These are phyloP conservation scores for Panthera uncia DNA, from an alignment of 2,113 vertebrate species.

Conservation along the genomic window DNA sequence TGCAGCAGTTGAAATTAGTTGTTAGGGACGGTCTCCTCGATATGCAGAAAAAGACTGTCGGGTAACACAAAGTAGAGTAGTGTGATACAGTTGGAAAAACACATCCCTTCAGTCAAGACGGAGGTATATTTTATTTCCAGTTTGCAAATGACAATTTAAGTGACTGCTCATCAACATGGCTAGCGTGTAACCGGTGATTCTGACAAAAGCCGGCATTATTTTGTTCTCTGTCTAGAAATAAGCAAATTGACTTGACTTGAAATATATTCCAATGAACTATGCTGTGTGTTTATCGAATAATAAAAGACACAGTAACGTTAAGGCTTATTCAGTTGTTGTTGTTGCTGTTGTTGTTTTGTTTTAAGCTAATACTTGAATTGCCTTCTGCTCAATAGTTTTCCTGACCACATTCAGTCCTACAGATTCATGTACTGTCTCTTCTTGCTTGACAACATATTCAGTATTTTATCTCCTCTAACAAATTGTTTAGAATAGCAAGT, in stretches of 20 bases:
- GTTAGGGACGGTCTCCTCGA: background rate
- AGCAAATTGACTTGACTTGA: background rate
- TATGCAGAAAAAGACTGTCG: background rate
- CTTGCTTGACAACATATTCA: conserved; percentile 46
- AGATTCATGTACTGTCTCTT: conserved; percentile 32
- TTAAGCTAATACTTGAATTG: conserved; percentile 52
- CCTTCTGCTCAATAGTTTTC: conserved; percentile 54
- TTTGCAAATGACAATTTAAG: background rate
- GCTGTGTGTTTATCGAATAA: conserved; percentile 3
- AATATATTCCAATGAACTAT: background rate
- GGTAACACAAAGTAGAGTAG: background rate
- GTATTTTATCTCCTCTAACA: conserved; percentile 50
- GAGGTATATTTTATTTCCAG: background rate
- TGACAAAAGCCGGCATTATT: background rate
- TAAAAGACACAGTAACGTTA: background rate
- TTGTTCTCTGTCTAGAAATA: background rate
- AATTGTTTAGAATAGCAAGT: conserved; percentile 25
- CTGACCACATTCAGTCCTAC: background rate
- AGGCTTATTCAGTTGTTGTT: background rate
- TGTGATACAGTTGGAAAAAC: background rate
- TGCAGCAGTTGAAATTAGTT: background rate
- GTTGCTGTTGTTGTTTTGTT: background rate
- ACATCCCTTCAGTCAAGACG: background rate
- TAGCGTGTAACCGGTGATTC: background rate
- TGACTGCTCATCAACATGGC: background rate